phyloP scores from a whole-genome alignment of 35 echinoderm and acorn worm species.

The Hemicentrotus pulcherrimus region DNA sequence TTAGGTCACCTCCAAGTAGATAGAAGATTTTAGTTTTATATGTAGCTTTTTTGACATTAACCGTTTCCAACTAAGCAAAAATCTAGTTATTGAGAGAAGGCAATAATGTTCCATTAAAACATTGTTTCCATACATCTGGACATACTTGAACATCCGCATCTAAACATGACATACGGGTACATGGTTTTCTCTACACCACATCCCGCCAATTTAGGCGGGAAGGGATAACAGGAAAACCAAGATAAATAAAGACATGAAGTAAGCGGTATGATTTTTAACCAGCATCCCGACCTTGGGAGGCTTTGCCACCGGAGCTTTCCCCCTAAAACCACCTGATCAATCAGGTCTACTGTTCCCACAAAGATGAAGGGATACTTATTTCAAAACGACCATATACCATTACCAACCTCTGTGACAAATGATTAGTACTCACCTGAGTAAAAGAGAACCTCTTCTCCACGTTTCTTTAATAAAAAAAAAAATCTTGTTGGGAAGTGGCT shows the following conservation, averaged over 20 bases:
- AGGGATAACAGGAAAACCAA: not conserved
- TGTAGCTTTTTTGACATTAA: too few relatives aligned
- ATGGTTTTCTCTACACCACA: not conserved
- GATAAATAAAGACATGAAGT: not conserved
- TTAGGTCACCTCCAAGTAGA: too few relatives aligned
- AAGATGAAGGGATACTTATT: not conserved
- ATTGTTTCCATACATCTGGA: not conserved
- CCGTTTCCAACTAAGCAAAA: not conserved
- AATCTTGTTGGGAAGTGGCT: not conserved
- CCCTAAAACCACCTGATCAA: not conserved
- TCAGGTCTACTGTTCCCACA: not conserved
- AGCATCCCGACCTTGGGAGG: not conserved
- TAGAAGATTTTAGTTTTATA: too few relatives aligned
- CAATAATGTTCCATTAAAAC: not conserved
- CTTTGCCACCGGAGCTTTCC: not conserved
- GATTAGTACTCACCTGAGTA: not conserved
- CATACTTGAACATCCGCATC: not conserved
- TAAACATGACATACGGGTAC: not conserved
- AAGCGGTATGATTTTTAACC: not conserved
- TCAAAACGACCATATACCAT: not conserved
- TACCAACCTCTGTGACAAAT: constrained; percentile 2
- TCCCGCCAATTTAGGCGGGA: not conserved
- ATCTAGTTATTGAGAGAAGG: not conserved
- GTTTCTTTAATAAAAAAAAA: not conserved
- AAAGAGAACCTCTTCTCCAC: not conserved